A percentile compares a stretch with the other conserved stretches of the same genome.
Conservation (phyloP, 1,140 invertebrate genomes). For the Prorops nasuta region DNA sequence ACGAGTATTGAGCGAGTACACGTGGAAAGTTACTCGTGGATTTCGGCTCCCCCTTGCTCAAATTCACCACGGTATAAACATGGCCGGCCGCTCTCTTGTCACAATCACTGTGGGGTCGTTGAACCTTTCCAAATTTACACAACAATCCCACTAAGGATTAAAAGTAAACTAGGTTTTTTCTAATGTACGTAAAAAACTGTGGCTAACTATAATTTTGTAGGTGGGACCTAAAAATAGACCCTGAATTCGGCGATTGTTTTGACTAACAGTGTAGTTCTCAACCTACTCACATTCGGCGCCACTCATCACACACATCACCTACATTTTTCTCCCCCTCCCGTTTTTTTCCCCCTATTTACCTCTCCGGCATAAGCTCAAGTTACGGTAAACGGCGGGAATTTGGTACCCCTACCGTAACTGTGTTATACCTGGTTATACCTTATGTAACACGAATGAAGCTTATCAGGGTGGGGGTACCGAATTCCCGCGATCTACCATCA, state of each 20-base stretch:
- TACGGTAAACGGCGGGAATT: no score
- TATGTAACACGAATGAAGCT: no score
- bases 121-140: constrained; percentile 35
- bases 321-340: no score
- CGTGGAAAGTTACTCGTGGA: constrained; percentile 30
- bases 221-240: constrained; percentile 31
- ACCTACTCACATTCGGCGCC: constrained; percentile 41
- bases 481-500: no score
- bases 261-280: constrained; percentile 33
- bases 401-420: no score
- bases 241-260: constrained; percentile 35
- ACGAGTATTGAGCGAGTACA: constrained; percentile 14
- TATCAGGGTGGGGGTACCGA: no score
- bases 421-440: no score
- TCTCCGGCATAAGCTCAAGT: no score
- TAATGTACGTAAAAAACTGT: constrained; percentile 18
- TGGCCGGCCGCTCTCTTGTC: constrained; percentile 48
- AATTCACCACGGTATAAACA: constrained; percentile 51
- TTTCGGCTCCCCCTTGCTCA: constrained; percentile 29
- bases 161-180: constrained; percentile 10
- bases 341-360: no score
- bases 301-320: constrained; percentile 3
- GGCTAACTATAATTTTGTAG: constrained; percentile 12
- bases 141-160: constrained; percentile 4
- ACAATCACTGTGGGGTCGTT: constrained; percentile 44